Percentiles rank a stretch among this genome's conserved stretches.
phyloP scores from a whole-genome alignment of 2,797 vertebrate species.

The Cuculus canorus region DNA sequence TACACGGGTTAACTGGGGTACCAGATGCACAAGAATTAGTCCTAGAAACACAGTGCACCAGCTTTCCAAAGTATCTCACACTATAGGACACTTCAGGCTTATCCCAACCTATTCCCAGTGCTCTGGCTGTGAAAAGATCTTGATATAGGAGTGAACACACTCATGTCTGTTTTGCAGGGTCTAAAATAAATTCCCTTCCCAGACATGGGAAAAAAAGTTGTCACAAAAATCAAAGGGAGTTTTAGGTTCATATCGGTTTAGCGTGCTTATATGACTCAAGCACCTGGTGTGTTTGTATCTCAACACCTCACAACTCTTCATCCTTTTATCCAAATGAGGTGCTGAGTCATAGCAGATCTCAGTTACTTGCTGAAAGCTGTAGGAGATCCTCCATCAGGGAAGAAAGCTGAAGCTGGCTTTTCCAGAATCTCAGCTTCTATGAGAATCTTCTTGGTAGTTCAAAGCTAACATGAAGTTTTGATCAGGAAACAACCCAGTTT shows the following conservation, averaged over 20 bases:
- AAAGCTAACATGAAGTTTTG: not conserved
- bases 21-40: not conserved
- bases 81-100: not conserved
- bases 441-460: not conserved
- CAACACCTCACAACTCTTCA: not conserved
- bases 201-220: not conserved
- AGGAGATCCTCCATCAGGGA: not conserved
- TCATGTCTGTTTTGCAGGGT: not conserved
- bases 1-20: not conserved
- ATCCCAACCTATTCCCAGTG: not conserved
- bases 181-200: constrained; percentile 1
- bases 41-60: not conserved
- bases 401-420: not conserved
- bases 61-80: not conserved
- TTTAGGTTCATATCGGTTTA: not conserved
- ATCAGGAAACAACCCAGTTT: not conserved
- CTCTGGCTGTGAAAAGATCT: not conserved
- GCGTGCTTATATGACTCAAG: not conserved
- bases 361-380: not conserved
- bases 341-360: not conserved
- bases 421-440: not conserved
- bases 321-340: not conserved
- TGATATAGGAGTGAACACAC: fast-evolving
- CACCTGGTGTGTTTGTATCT: not conserved
- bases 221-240: not conserved